These are phyloP conservation scores for Drosophila neocordata DNA, from an alignment of 1,140 invertebrate genomes.

Conservation along the genomic window DNA sequence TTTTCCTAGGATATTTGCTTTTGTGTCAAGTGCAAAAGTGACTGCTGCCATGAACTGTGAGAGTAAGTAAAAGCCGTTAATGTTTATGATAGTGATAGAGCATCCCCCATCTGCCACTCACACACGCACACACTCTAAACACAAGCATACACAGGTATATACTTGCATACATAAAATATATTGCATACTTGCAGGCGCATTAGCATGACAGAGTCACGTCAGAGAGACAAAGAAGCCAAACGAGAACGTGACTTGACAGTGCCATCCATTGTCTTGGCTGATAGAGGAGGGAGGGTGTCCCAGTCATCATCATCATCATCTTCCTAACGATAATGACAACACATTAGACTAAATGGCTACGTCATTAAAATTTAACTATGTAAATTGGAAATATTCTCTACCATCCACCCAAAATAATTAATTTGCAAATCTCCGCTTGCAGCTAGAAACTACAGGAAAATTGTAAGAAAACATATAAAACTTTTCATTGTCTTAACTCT, in stretches of 20 bases:
- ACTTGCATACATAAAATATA: constrained; percentile 57
- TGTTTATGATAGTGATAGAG: constrained; percentile 66
- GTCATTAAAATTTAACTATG: constrained; percentile 55
- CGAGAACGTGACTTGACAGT: constrained; percentile 55
- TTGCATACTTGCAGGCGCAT: constrained; percentile 71
- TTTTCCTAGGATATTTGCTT: constrained; percentile 35
- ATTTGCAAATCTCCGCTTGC: neutral
- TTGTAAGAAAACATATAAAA: neutral
- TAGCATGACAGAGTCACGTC: constrained; percentile 50
- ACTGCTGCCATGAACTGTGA: constrained; percentile 38
- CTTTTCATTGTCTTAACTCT: neutral
- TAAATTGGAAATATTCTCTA: constrained; percentile 18
- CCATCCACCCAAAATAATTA: constrained; percentile 5
- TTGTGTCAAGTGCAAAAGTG: constrained; percentile 59
- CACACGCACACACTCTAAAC: constrained; percentile 12
- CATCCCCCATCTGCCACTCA: constrained; percentile 8
- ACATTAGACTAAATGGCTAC: constrained; percentile 48
- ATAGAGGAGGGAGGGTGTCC: constrained; percentile 14
- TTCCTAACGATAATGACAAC: constrained; percentile 35
- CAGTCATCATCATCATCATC: neutral
- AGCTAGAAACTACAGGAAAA: no score
- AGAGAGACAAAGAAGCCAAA: constrained; percentile 45
- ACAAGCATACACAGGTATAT: constrained; percentile 30
- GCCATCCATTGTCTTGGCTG: constrained; percentile 23
- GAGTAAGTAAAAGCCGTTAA: constrained; percentile 73